Evolutionary conservation across 2,113 vertebrate species (phyloP).

Genomic region (Tauraco erythrolophus): DNA sequence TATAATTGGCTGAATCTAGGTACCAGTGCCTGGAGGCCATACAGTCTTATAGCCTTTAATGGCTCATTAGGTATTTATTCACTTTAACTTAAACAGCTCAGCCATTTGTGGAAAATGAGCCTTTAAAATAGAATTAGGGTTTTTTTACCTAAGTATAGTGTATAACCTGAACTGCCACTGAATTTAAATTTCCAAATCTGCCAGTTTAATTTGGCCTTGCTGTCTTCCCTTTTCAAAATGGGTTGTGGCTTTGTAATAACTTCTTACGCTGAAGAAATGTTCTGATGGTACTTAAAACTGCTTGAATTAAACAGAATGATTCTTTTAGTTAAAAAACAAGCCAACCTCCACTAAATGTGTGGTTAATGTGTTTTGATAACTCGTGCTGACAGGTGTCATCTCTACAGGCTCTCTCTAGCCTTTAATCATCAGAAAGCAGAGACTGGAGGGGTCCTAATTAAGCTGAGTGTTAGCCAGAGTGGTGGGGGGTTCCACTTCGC

Average conservation of each 20-base stretch:
- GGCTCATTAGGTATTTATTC: conserved; percentile 73
- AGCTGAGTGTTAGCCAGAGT: conserved; percentile 36
- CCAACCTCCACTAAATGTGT: not conserved
- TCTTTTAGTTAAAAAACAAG: conserved; percentile 6
- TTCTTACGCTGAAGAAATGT: not conserved
- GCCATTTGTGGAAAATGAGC: conserved; percentile 61
- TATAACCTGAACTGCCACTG: conserved; percentile 17
- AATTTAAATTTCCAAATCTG: conserved; percentile 34
- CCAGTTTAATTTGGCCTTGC: conserved; percentile 26
- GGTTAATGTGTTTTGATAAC: not conserved
- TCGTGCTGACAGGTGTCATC: conserved; percentile 43
- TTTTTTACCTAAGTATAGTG: not conserved
- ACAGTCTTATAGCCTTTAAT: conserved; percentile 64
- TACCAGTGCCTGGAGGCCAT: conserved; percentile 38
- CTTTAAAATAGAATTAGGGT: conserved; percentile 66
- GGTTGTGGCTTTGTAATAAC: not conserved
- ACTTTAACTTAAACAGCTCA: conserved; percentile 69
- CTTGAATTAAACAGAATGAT: not conserved
- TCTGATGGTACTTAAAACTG: not conserved
- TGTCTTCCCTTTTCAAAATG: not conserved
- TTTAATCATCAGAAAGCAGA: conserved; percentile 31
- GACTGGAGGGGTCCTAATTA: conserved; percentile 15
- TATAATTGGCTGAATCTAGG: conserved; percentile 54
- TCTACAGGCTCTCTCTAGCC: conserved; percentile 3
- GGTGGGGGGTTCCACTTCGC: conserved; percentile 6